Base-by-base conservation (phyloP, 2,113 vertebrate genomes). In the Leucosticte australis region DNA sequence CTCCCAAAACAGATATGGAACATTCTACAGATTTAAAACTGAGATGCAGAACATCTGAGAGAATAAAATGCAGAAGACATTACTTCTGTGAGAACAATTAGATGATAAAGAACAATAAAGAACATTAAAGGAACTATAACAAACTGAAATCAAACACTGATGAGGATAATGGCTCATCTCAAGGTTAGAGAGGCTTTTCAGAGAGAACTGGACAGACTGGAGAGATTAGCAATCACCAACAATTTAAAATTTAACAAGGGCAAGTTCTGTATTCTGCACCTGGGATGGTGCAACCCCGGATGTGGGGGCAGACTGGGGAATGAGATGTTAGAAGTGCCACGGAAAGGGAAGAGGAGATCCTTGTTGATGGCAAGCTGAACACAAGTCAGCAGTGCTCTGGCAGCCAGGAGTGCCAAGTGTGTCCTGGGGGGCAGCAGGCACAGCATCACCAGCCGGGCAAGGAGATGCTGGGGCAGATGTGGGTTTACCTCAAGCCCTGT, bases 381-480 rank as follows among this genome's bases (percentile, higher is more conserved):
- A 46, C 2, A 8, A 46, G 16, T 10, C 39, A 65, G 23, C 31
- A 59, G 11, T 10, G 28, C 6, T 18, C 14, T 33, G 19, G 26
- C 18, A 81, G 24, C 26, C 69, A 50, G 52, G 23, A 50, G 15
- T 20, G 22, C 4, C 39, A 70, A 6, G 1, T 0, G 0, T 49
- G 19, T 59, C 8, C 57, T 39, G 37, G 7, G 11, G 6, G 6
- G 8, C 39, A 60, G 24, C 21, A 46, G 50, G 15, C 3, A 50
- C 62, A 81, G 13, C 33, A 60, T 17, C 2, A 0, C 14, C 14
- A 27, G 44, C 23, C 0, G 0, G 59, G 15, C 2, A 0, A 56
- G 18, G 15, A 37, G 10, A 13, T 22, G 24, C 21, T 13, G 39
- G 15, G 2, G 23, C 18, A 47, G 12, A 3, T 35, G 11, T 7